Percentiles rank a stretch among this genome's conserved stretches.
Conservation (phyloP, 2,113 vertebrate species). For the Etia nguti region DNA sequence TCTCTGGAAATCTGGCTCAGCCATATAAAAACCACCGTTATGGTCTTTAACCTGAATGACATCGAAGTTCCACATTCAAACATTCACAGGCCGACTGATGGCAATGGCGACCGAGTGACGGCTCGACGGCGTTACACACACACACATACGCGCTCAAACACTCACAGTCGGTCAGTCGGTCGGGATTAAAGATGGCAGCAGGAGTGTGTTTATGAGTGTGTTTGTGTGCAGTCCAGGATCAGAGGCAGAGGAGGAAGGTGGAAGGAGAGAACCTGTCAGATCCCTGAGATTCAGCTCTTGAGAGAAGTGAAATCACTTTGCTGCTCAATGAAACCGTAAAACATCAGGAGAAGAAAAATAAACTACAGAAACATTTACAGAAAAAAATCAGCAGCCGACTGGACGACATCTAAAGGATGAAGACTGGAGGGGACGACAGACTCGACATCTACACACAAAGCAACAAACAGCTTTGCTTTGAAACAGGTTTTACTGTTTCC, state of each 20-base stretch:
- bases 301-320: not conserved
- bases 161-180: constrained; percentile 52
- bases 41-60: not conserved
- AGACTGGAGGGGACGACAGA: constrained; percentile 9
- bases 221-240: constrained; percentile 7
- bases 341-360: not conserved
- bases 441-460: constrained; percentile 30
- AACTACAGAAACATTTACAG: not conserved
- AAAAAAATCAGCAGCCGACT: constrained; percentile 5
- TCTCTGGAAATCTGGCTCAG: not conserved
- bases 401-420: constrained; percentile 29
- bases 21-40: not conserved
- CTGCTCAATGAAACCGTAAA: not conserved
- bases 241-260: constrained; percentile 8
- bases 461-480: constrained; percentile 1
- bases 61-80: not conserved
- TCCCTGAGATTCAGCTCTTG: not conserved
- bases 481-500: not conserved
- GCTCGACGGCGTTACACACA: not conserved
- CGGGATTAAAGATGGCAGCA: not conserved
- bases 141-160: constrained; percentile 51
- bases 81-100: not conserved
- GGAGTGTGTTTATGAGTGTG: not conserved
- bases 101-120: not conserved
- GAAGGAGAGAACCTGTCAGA: constrained; percentile 14